These are phyloP conservation scores for Acanthornis magna DNA, from an alignment of 2,797 vertebrate species.

Conservation along the genomic window DNA sequence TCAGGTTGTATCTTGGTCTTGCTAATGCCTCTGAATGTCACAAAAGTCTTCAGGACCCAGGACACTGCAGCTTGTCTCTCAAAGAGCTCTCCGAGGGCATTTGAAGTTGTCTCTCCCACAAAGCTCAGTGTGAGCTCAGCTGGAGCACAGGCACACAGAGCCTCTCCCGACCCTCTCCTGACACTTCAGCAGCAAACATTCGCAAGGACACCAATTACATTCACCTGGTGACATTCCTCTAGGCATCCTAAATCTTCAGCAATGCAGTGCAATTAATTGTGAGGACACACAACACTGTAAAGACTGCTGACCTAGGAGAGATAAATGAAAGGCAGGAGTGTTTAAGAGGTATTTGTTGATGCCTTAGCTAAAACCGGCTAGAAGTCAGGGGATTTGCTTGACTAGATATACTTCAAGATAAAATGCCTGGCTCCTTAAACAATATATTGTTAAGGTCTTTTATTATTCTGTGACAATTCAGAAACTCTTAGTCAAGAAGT, in stretches of 20 bases:
- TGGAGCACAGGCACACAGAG: background rate
- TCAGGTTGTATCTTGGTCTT: background rate
- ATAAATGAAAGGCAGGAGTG: background rate
- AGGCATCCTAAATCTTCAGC: background rate
- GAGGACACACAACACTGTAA: background rate
- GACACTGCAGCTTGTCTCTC: background rate
- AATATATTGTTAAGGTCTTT: background rate
- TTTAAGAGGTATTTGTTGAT: background rate
- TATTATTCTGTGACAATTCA: conserved; percentile 1
- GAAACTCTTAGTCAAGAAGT: background rate
- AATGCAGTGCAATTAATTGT: background rate
- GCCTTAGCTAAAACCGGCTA: background rate
- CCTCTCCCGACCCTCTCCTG: background rate
- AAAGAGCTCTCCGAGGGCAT: background rate
- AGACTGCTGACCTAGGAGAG: background rate
- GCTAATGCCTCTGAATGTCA: background rate
- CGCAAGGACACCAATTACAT: background rate
- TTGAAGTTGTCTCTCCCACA: background rate
- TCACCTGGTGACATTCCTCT: background rate
- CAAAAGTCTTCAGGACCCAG: background rate
- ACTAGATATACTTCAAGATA: background rate
- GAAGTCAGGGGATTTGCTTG: background rate
- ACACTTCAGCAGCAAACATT: background rate
- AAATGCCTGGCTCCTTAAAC: background rate
- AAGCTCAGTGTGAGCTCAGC: background rate